phyloP scores from a whole-genome alignment of 64 coral and sea anemone species.

The Anthopleura sola region DNA sequence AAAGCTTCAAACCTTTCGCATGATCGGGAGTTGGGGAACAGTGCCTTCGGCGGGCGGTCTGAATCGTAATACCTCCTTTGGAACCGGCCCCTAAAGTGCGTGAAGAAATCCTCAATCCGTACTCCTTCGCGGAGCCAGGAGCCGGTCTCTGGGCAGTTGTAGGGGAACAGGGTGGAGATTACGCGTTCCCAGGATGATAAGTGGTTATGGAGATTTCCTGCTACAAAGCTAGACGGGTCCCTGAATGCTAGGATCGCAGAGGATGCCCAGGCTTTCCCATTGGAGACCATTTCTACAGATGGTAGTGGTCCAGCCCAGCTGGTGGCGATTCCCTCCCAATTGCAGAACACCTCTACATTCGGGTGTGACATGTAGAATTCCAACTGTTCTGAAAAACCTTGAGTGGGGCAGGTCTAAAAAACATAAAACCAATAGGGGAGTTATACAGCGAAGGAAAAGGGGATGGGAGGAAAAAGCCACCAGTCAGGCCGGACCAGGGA shows the following conservation, averaged over 20 bases:
- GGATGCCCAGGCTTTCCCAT: not conserved
- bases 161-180: not conserved
- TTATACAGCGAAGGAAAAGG: not conserved
- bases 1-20: not conserved
- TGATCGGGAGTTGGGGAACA: not conserved
- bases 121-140: not conserved
- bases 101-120: not conserved
- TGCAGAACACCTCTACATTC: not conserved
- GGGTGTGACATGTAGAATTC: not conserved
- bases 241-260: not conserved
- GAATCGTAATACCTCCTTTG: not conserved
- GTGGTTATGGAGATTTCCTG: not conserved
- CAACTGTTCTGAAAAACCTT: not conserved
- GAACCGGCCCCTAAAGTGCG: not conserved
- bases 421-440: not conserved
- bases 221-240: not conserved
- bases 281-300: not conserved
- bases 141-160: not conserved
- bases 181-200: not conserved
- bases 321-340: constrained; percentile 7
- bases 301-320: constrained; percentile 1
- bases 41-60: not conserved
- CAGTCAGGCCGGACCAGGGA: not conserved
- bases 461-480: not conserved
- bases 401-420: not conserved